These are phyloP conservation scores for Oryzias curvinotus DNA, from an alignment of 2,113 vertebrate genomes.

Conservation along the genomic window DNA sequence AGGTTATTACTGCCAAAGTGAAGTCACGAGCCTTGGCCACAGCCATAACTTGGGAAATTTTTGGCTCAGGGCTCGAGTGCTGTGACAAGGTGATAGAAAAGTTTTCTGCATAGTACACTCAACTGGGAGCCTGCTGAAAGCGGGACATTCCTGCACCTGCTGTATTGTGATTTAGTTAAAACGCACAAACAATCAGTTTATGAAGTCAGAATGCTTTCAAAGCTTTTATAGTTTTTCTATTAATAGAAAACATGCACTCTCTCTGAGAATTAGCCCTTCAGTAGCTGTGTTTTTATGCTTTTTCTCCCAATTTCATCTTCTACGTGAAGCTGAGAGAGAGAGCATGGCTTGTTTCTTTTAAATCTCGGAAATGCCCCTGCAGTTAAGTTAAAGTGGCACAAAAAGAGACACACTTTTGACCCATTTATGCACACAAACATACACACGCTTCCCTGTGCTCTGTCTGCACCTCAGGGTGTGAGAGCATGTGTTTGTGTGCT, in stretches of 20 bases:
- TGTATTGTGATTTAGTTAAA: conserved; percentile 48
- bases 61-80: conserved; percentile 47
- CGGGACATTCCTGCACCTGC: conserved; percentile 30
- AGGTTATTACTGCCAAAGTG: conserved; percentile 71
- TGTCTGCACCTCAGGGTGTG: conserved; percentile 40
- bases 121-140: conserved; percentile 8
- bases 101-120: conserved; percentile 31
- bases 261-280: conserved; percentile 60
- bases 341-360: conserved; percentile 48
- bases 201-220: conserved; percentile 53
- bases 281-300: conserved; percentile 45
- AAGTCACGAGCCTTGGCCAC: conserved; percentile 68
- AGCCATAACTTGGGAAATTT: conserved; percentile 53
- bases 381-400: conserved; percentile 74
- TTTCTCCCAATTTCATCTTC: conserved; percentile 63
- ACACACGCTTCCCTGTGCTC: conserved; percentile 13
- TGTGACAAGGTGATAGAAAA: conserved; percentile 51
- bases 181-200: conserved; percentile 52
- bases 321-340: conserved; percentile 74
- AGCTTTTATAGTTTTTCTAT: conserved; percentile 58
- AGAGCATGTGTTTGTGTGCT: conserved; percentile 19
- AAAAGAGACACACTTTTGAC: conserved; percentile 55
- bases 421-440: conserved; percentile 2
- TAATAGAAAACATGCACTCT: conserved; percentile 65
- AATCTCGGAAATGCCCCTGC: conserved; percentile 57